phyloP scores from a whole-genome alignment of 1,140 invertebrate genomes.

The Euglossa dilemma region DNA sequence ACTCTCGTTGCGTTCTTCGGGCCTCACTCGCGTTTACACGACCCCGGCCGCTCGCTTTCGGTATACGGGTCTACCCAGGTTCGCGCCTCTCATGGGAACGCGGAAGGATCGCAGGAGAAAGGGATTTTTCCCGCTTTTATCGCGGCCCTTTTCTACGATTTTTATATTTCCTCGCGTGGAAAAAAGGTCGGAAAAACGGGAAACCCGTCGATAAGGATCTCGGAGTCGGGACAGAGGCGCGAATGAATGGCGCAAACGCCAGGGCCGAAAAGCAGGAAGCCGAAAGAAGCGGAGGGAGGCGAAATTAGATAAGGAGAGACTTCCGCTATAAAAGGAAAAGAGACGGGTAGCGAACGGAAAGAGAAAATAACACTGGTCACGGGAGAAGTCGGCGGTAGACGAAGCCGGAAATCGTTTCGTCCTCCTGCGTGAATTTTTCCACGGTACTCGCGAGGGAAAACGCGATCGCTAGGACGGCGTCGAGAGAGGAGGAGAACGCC shows the following conservation, averaged over 20 bases:
- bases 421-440: conserved; percentile 33
- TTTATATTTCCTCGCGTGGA: background rate
- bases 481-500: conserved; percentile 43
- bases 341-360: conserved; percentile 8
- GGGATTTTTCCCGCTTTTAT: conserved; percentile 60
- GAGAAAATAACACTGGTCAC: conserved; percentile 31
- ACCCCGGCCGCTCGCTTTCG: conserved; percentile 70
- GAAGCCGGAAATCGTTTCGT: conserved; percentile 57
- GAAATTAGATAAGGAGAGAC: conserved; percentile 40
- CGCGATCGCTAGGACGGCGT: conserved; percentile 18
- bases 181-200: too few species aligned
- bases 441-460: conserved; percentile 25
- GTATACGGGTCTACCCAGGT: background rate
- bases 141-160: conserved; percentile 27
- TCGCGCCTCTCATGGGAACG: conserved; percentile 43
- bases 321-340: conserved; percentile 29
- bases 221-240: background rate
- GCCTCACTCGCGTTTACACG: conserved; percentile 69
- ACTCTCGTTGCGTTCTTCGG: conserved; percentile 56
- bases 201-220: conserved; percentile 31
- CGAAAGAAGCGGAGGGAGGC: background rate
- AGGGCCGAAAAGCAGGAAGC: background rate
- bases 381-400: background rate
- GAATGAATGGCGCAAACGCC: conserved; percentile 23
- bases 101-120: conserved; percentile 46